Evolutionary conservation across 2,888 invertebrate genomes (phyloP), one percentile per base, ranked within the genome.

Genomic region (Crioceris asparagi): DNA sequence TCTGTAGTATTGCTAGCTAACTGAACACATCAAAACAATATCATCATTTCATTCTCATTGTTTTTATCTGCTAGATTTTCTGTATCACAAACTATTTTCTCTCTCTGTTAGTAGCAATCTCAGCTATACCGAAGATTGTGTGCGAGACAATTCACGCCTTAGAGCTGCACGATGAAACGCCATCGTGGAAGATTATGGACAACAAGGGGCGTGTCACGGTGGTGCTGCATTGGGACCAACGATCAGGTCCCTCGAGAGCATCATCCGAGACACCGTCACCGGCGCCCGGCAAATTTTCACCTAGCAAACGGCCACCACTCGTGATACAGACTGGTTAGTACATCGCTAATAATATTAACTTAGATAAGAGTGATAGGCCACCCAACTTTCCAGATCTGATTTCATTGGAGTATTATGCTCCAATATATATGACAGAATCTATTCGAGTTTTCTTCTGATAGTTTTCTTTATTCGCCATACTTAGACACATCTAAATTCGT

Each of bases 181-280:
- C 92, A 64, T 88, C 90, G 71, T 92, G 92, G 92, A 92, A 92
- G 72, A 91, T 92, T 74, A 91, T 91, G 90, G 92, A 92, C 80
- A 90, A 90, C 78, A 88, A 90, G 74, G 92, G 91, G 66, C 83
- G 90, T 66, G 87, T 92, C 72, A 92, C 92, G 61, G 90, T 92
- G 72, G 91, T 92, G 65, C 74, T 92, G 66, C 90, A 92, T 71
- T 92, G 92, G 92, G 92, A 92, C 74, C 90, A 88, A 72, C 80
- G 86, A 56, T 81, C 76, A 67, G 75, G 73, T 58, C 67, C 47
- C 14, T 32, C 16, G 11, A 52, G 69, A 51, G 54, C 66, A 56
- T 69, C 60, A 46, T 64, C 67, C 45, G 75, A 75, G 55, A 76
- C 61, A 52, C 67, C 53, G 47, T 65, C 53, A 48, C 66, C 55